phyloP scores from a whole-genome alignment of 2,113 vertebrate genomes.

The human (Homo sapiens) region DNA sequence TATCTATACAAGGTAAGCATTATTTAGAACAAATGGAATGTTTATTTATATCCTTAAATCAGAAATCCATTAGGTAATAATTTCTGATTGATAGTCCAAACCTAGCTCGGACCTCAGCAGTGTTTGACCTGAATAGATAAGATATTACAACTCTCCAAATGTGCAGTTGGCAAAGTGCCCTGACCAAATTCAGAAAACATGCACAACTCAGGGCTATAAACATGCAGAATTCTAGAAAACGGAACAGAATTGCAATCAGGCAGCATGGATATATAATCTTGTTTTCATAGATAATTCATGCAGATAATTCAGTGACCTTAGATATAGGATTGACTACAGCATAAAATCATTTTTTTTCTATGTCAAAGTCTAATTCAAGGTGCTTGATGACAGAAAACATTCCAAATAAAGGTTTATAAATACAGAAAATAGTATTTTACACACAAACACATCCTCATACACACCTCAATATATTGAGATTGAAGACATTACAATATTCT shows the following conservation, averaged over 20 bases:
- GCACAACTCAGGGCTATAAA: background rate
- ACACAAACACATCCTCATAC: background rate
- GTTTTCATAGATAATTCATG: conserved; percentile 49
- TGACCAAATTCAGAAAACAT: conserved; percentile 30
- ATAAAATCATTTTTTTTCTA: background rate
- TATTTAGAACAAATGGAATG: conserved; percentile 38
- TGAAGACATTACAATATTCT: background rate
- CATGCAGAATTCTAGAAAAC: conserved; percentile 14
- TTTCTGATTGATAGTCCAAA: conserved; percentile 13
- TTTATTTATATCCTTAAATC: conserved; percentile 34
- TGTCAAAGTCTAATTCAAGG: background rate
- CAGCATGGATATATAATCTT: background rate
- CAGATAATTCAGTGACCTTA: conserved; percentile 19
- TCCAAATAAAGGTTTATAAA: conserved; percentile 39
- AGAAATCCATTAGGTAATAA: conserved; percentile 48
- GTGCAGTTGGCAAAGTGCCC: background rate
- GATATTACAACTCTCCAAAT: background rate
- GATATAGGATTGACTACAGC: background rate
- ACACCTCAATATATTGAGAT: background rate
- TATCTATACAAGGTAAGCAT: background rate
- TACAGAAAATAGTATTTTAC: background rate
- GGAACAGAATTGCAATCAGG: background rate
- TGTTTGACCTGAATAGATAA: conserved; percentile 21
- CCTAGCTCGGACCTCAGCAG: background rate
- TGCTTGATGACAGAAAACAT: background rate